Percentiles rank a stretch among this genome's conserved stretches.
phyloP scores from a whole-genome alignment of 2,888 invertebrate species.

The Unio pictorum region DNA sequence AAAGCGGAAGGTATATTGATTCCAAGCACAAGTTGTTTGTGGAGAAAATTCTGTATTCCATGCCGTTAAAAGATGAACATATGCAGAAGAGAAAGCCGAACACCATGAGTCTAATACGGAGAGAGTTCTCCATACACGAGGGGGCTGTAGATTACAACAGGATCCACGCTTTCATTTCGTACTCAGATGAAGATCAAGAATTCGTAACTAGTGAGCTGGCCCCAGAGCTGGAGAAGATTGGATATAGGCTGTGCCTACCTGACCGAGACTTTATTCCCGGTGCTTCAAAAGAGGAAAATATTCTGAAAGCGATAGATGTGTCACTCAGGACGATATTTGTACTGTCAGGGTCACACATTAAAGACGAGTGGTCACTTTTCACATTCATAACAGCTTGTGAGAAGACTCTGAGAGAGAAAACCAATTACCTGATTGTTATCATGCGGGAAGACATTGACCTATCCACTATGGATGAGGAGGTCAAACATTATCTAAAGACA shows the following conservation, averaged over 20 bases:
- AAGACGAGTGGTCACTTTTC: slow-evolving; percentile 46
- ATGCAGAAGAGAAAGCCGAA: neutral
- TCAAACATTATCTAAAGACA: slow-evolving; percentile 32
- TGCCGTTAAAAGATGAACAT: slow-evolving; percentile 25
- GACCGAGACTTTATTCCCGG: slow-evolving; percentile 47
- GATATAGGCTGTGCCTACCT: slow-evolving; percentile 29
- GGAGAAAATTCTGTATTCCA: slow-evolving; percentile 38
- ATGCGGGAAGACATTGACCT: slow-evolving; percentile 18
- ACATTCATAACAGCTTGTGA: slow-evolving; percentile 36
- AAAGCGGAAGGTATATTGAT: slow-evolving; percentile 33
- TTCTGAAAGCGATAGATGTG: slow-evolving; percentile 31
- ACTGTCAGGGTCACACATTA: slow-evolving; percentile 22
- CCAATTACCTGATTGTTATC: slow-evolving; percentile 39
- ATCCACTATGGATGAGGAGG: slow-evolving; percentile 23
- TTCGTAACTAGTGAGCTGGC: slow-evolving; percentile 28
- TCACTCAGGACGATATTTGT: slow-evolving; percentile 36
- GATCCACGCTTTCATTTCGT: slow-evolving; percentile 39
- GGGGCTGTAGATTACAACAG: slow-evolving; percentile 22
- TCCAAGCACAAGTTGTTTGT: slow-evolving; percentile 25
- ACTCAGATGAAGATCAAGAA: slow-evolving; percentile 31
- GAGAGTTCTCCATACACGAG: neutral
- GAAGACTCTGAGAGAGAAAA: slow-evolving; percentile 35
- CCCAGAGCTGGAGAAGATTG: slow-evolving; percentile 29
- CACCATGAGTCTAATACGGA: too few species aligned
- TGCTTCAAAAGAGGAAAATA: slow-evolving; percentile 43